A percentile compares a stretch with the other conserved stretches of the same genome.
phyloP scores from a whole-genome alignment of 2,888 invertebrate species.

The Leucania comma region DNA sequence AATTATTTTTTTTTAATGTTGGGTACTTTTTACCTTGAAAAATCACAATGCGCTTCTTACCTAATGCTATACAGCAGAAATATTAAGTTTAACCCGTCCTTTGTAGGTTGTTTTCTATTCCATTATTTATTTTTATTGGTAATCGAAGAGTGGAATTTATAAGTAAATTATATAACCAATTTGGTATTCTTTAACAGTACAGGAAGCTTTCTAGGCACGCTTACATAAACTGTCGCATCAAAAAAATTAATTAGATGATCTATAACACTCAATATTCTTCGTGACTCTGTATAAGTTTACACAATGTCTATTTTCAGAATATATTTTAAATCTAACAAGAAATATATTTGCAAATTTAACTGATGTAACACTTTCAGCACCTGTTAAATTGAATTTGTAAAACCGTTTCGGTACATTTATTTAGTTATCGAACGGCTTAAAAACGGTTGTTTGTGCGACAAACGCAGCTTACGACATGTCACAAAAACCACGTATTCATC shows the following conservation, averaged over 20 bases:
- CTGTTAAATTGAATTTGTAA: conserved; percentile 28
- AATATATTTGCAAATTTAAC: conserved; percentile 8
- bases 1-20: too few relatives aligned
- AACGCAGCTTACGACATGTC: conserved; percentile 43
- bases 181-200: conserved; percentile 47
- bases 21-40: too few relatives aligned
- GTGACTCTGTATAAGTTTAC: neutral
- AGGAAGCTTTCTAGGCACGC: conserved; percentile 23
- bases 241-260: neutral
- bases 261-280: neutral
- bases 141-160: conserved; percentile 36
- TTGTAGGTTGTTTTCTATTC: conserved; percentile 10
- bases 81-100: neutral
- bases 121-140: conserved; percentile 15
- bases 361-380: conserved; percentile 35
- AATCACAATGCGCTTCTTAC: too few relatives aligned
- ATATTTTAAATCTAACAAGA: neutral
- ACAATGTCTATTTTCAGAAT: conserved; percentile 20
- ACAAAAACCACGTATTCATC: conserved; percentile 58
- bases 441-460: conserved; percentile 33
- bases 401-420: conserved; percentile 45
- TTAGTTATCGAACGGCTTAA: conserved; percentile 32
- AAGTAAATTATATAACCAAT: conserved; percentile 25
- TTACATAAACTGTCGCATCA: conserved; percentile 7
- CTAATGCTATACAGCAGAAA: neutral